A percentile compares a stretch with the other conserved stretches of the same genome.
Conservation (phyloP, 2,797 vertebrate species). For the Anabas testudineus region DNA sequence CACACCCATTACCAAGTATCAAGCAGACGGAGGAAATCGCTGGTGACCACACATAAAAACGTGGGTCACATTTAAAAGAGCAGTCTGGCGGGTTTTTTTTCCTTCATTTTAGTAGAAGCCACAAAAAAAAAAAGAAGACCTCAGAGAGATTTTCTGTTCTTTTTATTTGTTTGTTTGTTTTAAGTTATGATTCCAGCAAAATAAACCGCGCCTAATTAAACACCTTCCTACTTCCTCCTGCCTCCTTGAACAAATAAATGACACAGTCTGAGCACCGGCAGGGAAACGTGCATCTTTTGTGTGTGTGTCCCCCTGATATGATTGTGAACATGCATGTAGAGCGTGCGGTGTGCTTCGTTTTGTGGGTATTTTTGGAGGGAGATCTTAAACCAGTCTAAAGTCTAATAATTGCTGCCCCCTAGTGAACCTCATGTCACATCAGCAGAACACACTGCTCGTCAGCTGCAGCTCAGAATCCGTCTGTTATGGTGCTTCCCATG, state of each 20-base stretch:
- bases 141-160: no score
- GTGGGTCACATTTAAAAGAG: no score
- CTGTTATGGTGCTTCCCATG: slow-evolving; percentile 18
- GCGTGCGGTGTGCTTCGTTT: neutral
- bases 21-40: no score
- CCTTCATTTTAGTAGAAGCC: no score
- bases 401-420: slow-evolving; percentile 83
- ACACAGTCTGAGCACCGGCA: neutral
- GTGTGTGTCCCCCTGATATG: neutral
- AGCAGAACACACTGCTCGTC: slow-evolving; percentile 5
- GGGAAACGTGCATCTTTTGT: neutral
- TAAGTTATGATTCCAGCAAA: neutral
- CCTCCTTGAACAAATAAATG: slow-evolving; percentile 2
- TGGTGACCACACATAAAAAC: no score
- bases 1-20: no score
- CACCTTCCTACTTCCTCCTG: neutral
- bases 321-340: no score
- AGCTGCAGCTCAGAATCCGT: slow-evolving; percentile 1
- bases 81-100: no score
- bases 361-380: neutral
- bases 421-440: slow-evolving; percentile 69
- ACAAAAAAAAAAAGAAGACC: no score
- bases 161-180: neutral
- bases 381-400: no score
- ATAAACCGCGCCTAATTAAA: neutral